These are phyloP conservation scores for Leptogaster cylindrica DNA, from an alignment of 2,888 invertebrate species.

Conservation along the genomic window DNA sequence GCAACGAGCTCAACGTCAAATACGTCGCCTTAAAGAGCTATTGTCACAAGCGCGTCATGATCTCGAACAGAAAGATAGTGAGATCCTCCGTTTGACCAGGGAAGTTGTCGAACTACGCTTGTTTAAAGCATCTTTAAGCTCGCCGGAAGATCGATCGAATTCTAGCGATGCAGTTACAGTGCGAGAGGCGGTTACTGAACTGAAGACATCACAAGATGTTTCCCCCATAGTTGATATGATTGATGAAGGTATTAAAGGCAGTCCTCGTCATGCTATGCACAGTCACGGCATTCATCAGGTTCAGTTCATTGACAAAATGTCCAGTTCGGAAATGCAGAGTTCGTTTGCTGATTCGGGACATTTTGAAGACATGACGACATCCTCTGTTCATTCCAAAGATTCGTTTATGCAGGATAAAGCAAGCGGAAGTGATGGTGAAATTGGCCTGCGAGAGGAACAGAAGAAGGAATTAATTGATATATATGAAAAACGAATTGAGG, in stretches of 20 bases:
- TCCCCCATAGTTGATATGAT: slow-evolving; percentile 65
- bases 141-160: slow-evolving; percentile 80
- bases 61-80: slow-evolving; percentile 80
- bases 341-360: slow-evolving; percentile 87
- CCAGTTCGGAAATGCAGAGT: slow-evolving; percentile 69
- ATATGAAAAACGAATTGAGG: slow-evolving; percentile 78
- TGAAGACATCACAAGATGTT: slow-evolving; percentile 65
- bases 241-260: slow-evolving; percentile 59
- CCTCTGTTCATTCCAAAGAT: slow-evolving; percentile 79
- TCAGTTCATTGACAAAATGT: slow-evolving; percentile 50
- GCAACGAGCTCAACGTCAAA: slow-evolving; percentile 82
- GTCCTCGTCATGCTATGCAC: slow-evolving; percentile 57
- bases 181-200: slow-evolving; percentile 70
- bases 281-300: slow-evolving; percentile 63
- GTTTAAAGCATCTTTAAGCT: slow-evolving; percentile 79
- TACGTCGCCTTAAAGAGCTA: slow-evolving; percentile 75
- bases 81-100: slow-evolving; percentile 73
- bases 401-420: slow-evolving; percentile 67
- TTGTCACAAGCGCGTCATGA: slow-evolving; percentile 77
- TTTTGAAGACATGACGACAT: slow-evolving; percentile 81
- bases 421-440: slow-evolving; percentile 52
- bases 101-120: slow-evolving; percentile 82
- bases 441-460: slow-evolving; percentile 67
- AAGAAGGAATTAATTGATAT: slow-evolving; percentile 72
- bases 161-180: slow-evolving; percentile 78